Evolutionary conservation across 2,888 invertebrate genomes (phyloP).

Genomic region (Pasiphila rectangulata): DNA sequence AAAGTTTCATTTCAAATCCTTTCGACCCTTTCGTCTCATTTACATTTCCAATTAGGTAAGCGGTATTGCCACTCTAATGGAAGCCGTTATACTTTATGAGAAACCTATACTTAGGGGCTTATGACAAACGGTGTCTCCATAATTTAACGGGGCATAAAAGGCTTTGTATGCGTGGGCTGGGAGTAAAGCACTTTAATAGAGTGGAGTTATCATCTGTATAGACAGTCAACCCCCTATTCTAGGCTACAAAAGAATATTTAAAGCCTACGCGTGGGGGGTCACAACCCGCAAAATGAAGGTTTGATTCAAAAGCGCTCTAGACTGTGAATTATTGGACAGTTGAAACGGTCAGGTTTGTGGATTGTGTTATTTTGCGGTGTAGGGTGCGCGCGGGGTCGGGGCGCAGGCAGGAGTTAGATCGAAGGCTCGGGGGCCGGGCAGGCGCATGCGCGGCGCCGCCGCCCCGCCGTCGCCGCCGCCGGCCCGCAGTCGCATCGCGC

Average conservation of each 20-base stretch:
- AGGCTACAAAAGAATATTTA: conserved; percentile 38
- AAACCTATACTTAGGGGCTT: conserved; percentile 34
- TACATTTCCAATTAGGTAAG: conserved; percentile 50
- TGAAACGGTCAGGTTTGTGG: conserved; percentile 59
- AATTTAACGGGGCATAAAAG: conserved; percentile 36
- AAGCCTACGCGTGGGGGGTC: conserved; percentile 16
- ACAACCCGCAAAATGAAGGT: conserved; percentile 30
- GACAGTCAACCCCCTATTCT: neutral
- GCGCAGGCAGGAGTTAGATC: conserved; percentile 72
- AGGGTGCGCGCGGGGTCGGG: conserved; percentile 55
- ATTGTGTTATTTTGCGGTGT: conserved; percentile 72
- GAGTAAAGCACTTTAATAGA: conserved; percentile 13
- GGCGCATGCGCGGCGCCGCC: conserved; percentile 59
- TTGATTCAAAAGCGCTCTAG: conserved; percentile 46
- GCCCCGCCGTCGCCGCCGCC: conserved; percentile 53
- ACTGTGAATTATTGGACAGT: conserved; percentile 46
- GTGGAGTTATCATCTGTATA: conserved; percentile 10
- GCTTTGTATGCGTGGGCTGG: conserved; percentile 27
- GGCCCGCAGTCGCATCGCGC: conserved; percentile 74
- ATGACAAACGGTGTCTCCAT: conserved; percentile 35
- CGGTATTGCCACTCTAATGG: conserved; percentile 29
- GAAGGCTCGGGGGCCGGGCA: conserved; percentile 58
- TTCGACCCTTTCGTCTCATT: conserved; percentile 45
- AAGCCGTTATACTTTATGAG: conserved; percentile 26
- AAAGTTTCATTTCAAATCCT: conserved; percentile 41